Base-by-base conservation (phyloP, 2,888 invertebrate genomes). In the Drosophila tripunctata region DNA sequence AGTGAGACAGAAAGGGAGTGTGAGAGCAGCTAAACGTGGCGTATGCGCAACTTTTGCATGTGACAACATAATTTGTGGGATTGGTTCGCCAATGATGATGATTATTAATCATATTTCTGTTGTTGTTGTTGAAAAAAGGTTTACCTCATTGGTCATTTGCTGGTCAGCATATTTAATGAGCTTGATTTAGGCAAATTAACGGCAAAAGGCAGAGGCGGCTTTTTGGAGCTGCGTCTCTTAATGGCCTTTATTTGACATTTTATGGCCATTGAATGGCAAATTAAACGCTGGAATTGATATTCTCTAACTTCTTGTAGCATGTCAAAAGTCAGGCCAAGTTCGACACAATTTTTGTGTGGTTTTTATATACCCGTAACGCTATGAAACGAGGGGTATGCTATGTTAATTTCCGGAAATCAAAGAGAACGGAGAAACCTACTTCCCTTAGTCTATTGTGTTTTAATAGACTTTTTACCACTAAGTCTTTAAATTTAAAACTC, bases 41-140 rank as follows among this genome's bases (percentile, higher is more conserved):
- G 72, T 79, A 77, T 69, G 47, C 48, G 65, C 67, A 79, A 67
- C 67, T 64, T 67, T 87, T 56, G 83, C 72, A 86, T 86, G 76
- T 86, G 88, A 82, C 88, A 82, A 87, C 88, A 87, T 82, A 87
- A 87, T 82, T 82, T 87, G 69, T 69, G 83, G 81, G 73, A 51
- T 61, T 69, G 72, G 55, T 55, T 61, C 47, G 52, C 61, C 70
- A 70, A 54, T 56, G 45, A 44, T 67, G 61, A 63, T 60, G 65
- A 74, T 84, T 67, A 80, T 72, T 87, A 80, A 78, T 87, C 66
- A 87, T 82, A 67, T 68, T 76, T 41, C 38, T 52, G 45, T 63
- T 54, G 51, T 33, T 63, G 56, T 30, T 64, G 30, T 54, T 54
- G 52, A 61, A 48, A 40, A 56, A 54, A 56, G 60, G 38, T 60